These are phyloP conservation scores for Cryptotermes secundus DNA, from an alignment of 1,140 invertebrate genomes.

Conservation along the genomic window DNA sequence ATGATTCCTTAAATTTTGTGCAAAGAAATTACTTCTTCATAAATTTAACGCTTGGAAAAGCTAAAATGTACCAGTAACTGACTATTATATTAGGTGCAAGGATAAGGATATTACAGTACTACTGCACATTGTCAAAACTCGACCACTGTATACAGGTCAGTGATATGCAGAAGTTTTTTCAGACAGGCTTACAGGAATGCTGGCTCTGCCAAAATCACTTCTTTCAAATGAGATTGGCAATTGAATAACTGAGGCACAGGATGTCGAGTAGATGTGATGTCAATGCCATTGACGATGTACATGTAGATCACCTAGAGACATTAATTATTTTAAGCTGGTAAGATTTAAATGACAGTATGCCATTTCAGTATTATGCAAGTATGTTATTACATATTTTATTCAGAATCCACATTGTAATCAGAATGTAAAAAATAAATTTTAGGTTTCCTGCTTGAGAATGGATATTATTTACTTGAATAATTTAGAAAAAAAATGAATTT, in stretches of 20 bases:
- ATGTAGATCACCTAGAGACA: conserved; percentile 7
- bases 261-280: background rate
- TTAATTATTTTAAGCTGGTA: background rate
- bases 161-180: background rate
- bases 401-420: background rate
- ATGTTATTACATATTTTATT: background rate
- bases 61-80: too few relatives aligned
- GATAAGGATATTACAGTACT: too few relatives aligned
- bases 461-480: too few relatives aligned
- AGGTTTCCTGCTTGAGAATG: too few relatives aligned
- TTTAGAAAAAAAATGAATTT: too few relatives aligned
- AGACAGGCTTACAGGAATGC: background rate
- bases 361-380: background rate
- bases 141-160: background rate
- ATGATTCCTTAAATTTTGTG: too few relatives aligned
- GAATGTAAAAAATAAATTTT: background rate
- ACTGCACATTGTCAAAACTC: background rate
- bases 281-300: background rate
- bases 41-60: too few relatives aligned
- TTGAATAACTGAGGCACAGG: background rate
- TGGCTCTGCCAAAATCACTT: background rate
- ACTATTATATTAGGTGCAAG: too few relatives aligned
- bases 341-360: background rate
- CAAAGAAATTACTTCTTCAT: too few relatives aligned
- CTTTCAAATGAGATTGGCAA: too few relatives aligned